Base-by-base conservation (phyloP, 2,888 invertebrate species). In the Rosalia funebris region DNA sequence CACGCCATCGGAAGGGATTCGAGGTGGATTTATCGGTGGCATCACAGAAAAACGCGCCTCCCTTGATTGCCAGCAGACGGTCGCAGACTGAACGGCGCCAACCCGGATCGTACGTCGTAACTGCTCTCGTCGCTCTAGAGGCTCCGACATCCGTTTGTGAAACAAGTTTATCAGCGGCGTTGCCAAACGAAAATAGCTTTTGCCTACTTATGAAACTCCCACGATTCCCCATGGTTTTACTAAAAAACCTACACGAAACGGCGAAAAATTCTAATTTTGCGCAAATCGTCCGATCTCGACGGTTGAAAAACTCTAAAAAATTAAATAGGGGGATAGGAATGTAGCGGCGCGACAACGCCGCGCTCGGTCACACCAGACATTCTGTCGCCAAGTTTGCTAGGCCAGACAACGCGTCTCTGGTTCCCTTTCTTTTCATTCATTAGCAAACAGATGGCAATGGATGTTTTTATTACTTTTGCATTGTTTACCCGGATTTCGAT, bases 321-420 rank as follows among this genome's bases (percentile, higher is more conserved):
- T 7, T 15, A 1, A 19, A n/a, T 41, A 31, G 14, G 10, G 16
- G 25, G 59, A 65, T 63, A 71, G 79, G 80, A 80, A 81, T 87
- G 85, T 74, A 84, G 78, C 78, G 77, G 77, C 74, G 70, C 83
- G 90, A 86, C 90, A 91, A 88, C 91, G 82, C 67, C 79, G 89
- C 85, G 79, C 78, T 67, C 83, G 88, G 87, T 89, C 89, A 89
- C 86, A 89, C 91, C 91, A 93, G 93, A 93, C 93, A 92, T 90
- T 91, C 91, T 92, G 93, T 93, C 93, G 93, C 93, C 93, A 87
- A 89, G 87, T 89, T 86, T 85, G 88, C 86, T 86, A 87, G 85
- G 86, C 89, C 88, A 89, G 91, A 91, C 90, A 89, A 85, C 86
- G 87, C 89, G 90, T 89, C 90, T 88, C 87, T 87, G 68, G 71